Evolutionary conservation across 2,888 invertebrate genomes (phyloP).

Genomic region (Exephanes ischioxanthus): DNA sequence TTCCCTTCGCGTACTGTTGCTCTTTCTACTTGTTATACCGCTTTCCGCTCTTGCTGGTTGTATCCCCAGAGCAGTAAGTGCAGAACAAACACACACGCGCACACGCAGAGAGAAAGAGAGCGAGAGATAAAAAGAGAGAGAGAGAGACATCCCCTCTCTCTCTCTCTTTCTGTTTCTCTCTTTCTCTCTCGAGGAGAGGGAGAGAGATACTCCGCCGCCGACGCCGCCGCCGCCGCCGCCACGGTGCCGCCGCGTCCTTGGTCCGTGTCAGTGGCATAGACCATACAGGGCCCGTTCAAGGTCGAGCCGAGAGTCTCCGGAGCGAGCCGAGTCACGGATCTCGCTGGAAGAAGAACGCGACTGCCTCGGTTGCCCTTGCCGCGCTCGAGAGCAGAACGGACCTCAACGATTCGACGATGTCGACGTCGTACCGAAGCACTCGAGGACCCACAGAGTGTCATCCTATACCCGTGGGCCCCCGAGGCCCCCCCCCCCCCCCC

Average conservation of each 20-base stretch:
- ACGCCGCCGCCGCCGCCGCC: conserved; percentile 11
- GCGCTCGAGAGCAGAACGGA: conserved; percentile 58
- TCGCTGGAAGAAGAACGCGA: conserved; percentile 59
- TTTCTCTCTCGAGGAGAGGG: conserved; percentile 3
- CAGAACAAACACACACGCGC: conserved; percentile 19
- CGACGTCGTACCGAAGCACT: conserved; percentile 58
- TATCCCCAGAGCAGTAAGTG: conserved; percentile 52
- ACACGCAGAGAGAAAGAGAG: conserved; percentile 14
- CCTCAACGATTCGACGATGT: conserved; percentile 58
- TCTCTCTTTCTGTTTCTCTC: too few relatives aligned
- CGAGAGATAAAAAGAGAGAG: too few relatives aligned
- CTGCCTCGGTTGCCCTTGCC: conserved; percentile 56
- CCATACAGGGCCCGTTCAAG: conserved; percentile 85
- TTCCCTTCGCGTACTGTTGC: conserved; percentile 51
- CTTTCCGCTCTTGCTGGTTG: conserved; percentile 49
- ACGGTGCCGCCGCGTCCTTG: conserved; percentile 81
- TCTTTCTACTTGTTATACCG: conserved; percentile 48
- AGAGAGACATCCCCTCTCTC: too few relatives aligned
- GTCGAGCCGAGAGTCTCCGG: conserved; percentile 80
- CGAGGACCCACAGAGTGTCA: conserved; percentile 78
- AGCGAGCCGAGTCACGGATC: conserved; percentile 67
- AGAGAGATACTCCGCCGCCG: conserved; percentile 42
- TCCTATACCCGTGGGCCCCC: conserved; percentile 82
- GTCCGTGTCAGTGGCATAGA: conserved; percentile 85
- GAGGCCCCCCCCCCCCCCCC: conserved; percentile 23